Base-by-base conservation (phyloP, 2,113 vertebrate species). In the Tinamus guttatus region DNA sequence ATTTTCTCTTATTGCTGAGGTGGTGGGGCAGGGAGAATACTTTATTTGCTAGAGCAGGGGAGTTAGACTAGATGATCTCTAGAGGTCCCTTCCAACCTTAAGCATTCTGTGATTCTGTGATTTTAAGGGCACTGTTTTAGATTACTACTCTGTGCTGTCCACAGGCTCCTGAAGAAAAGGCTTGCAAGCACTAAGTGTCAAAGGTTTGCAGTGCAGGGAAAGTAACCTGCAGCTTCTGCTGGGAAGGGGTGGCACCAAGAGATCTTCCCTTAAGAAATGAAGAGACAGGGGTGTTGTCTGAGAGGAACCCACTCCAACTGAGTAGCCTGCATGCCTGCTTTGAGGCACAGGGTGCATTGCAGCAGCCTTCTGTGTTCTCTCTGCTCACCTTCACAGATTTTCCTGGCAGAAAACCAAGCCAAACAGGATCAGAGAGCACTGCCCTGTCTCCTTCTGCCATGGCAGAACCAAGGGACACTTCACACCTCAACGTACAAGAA, bases 301-400 rank as follows among this genome's bases (percentile, higher is more conserved):
- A 30, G 76, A 51, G 5, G 2, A 8, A 6, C 9, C 54, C 22
- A n/a, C 4, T 71, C 24, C 38, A 73, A 40, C 25, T 65, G 28
- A 30, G 12, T 7, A 9, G 30, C 24, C 18, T 45, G 45, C 40
- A 32, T 20, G 56, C 9, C 11, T 8, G 21, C 0, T 1, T 9
- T 2, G 2, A 8, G 3, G 54, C 0, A 1, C 1, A 4, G 16
- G 15, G 27, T 22, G 30, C 11, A 5, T 20, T 43, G 36, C 3
- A 3, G 30, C 14, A 16, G 0, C 1, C 51, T 49, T 30, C 38
- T 86, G 59, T 6, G 16, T 7, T 69, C 51, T 19, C 7, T 65
- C 34, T 47, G 18, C 5, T 71, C 19, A 27, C 2, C 2, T 18
- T 3, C 14, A 54, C 15, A 17, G 11, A 27, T 11, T 36, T 54